These are phyloP conservation scores for Bombus impatiens DNA, from an alignment of 1,140 invertebrate genomes.

Conservation along the genomic window DNA sequence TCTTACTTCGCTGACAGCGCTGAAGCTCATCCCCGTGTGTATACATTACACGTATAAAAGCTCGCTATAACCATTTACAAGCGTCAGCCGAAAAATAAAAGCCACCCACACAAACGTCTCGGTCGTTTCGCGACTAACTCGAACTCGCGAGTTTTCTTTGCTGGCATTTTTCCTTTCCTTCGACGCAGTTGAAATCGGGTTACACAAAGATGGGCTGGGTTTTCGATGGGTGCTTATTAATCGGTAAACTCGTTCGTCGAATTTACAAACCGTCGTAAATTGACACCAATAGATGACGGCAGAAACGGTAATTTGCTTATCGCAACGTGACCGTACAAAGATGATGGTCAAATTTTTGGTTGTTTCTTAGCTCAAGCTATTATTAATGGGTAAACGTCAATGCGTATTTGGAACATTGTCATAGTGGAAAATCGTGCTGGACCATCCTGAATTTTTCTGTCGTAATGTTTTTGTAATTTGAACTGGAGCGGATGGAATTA, in stretches of 20 bases:
- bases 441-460: not conserved
- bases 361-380: not conserved
- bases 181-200: conserved; percentile 3
- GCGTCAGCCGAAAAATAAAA: conserved; percentile 61
- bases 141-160: not conserved
- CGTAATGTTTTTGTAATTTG: too few species aligned
- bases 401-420: not conserved
- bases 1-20: conserved; percentile 61
- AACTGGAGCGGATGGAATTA: not conserved
- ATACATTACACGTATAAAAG: conserved; percentile 17
- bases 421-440: not conserved
- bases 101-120: conserved; percentile 10
- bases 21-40: conserved; percentile 50
- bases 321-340: not conserved
- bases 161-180: not conserved
- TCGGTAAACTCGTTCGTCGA: not conserved
- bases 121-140: conserved; percentile 26
- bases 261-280: not conserved
- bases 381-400: not conserved
- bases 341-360: not conserved
- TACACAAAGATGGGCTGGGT: not conserved
- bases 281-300: not conserved
- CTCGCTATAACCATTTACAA: conserved; percentile 45
- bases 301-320: not conserved
- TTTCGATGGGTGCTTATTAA: not conserved